Evolutionary conservation across 2,888 invertebrate species (phyloP), one percentile per base, ranked within the genome.

Genomic region (Torymus aiolomorphi): DNA sequence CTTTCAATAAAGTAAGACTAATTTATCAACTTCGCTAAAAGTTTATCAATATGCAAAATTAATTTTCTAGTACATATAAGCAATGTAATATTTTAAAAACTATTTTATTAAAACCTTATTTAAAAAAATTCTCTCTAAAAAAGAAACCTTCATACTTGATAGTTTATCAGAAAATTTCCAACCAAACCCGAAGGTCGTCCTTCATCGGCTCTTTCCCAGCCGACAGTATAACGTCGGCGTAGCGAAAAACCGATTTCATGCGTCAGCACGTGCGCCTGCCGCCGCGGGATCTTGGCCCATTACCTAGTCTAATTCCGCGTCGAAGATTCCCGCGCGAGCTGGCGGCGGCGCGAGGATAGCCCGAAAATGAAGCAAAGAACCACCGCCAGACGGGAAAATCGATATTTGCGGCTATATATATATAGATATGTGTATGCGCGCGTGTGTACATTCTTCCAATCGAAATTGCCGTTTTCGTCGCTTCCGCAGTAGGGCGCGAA

Each of bases 181-280:
- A 57, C 31, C 31, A 4, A 76, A 31, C 8, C 51, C 61, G 8
- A 31, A 49, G 74, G 31, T 59, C 74, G 31, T 67, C 31, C 66
- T 51, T 75, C 24, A 57, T 75, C 31, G 42, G 13, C 66, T 63
- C 67, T 57, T 59, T 52, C 57, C 66, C 69, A 49, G 3, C 49
- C 13, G 11, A 2, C n/a, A 67, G 52, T 13, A 24, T 42, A 42
- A 31, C 18, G 14, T 16, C 24, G 42, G 42, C 54, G 69, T 78
- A 82, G 70, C 82, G 82, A 84, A 84, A 85, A 84, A 84, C 82
- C 84, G 83, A 85, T 86, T 86, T 85, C 84, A 85, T 84, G 85
- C 86, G 84, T 84, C 83, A 84, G 83, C 85, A 83, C 85, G 83
- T 82, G 83, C 83, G 63, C 63, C n/a, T 52, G 11, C 62, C 3